Base-by-base conservation (phyloP, 1,140 invertebrate genomes). In the Trypoxylus dichotomus region DNA sequence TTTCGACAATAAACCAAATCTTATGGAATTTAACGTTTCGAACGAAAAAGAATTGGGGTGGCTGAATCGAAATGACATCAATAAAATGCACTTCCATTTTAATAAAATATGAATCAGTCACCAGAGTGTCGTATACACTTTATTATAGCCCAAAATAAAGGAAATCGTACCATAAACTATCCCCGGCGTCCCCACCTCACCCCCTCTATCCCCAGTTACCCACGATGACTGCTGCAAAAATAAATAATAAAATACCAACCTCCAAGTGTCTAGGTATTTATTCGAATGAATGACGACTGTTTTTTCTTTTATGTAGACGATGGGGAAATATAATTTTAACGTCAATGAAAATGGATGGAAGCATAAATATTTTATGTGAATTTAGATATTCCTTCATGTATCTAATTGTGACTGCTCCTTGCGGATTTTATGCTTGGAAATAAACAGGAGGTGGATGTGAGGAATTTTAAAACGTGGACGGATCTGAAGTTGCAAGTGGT, bases 251-350 rank as follows among this genome's bases (percentile, higher is more conserved):
- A 79, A 79, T 68, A 75, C 43, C 3, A 60, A 75, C 75, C 80
- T 63, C 58, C 58, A 47, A 82, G 81, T 82, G 81, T 63, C 77
- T 80, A 79, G 79, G 81, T 82, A 82, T 82, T 82, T 82, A 82
- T 82, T 76, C 81, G 81, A 79, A 79, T 82, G 79, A 82, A 79
- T 78, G 78, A 79, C 79, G 77, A 78, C 78, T 78, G 10, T 11
- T 24, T 63, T 82, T 82, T n/a, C n/a, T n/a, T 82, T 78, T 80
- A 78, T 80, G 75, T 74, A 41, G 32, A 32, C 32, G 32, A 32
- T 32, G 32, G 19, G 68, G 74, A 21, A 21, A 78, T 58, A 72
- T 78, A 80, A 80, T 78, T 77, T 80, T 42, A 76, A 63, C 72
- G 72, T 73, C 79, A 76, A 78, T 78, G 77, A 76, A 76, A 78